A percentile compares a stretch with the other conserved stretches of the same genome.
Evolutionary conservation across 1,140 invertebrate species (phyloP).

Genomic region (Cotesia vestalis): DNA sequence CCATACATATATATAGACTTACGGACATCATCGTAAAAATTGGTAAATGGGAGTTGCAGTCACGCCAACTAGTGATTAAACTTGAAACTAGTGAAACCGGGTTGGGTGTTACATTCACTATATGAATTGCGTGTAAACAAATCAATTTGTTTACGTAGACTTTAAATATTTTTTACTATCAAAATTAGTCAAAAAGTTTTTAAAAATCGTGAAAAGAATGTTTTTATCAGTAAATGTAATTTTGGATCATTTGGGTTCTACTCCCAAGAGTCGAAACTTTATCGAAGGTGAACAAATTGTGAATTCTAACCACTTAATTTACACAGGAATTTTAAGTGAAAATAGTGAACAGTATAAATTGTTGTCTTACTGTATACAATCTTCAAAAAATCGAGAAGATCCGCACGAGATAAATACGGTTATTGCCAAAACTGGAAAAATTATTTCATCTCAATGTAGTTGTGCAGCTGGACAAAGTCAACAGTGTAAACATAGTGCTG

Average conservation of each 20-base stretch:
- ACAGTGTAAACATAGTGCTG: conserved; percentile 22
- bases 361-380: conserved; percentile 24
- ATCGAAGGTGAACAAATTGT: conserved; percentile 23
- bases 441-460: conserved; percentile 6
- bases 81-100: conserved; percentile 18
- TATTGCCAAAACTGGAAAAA: conserved; percentile 10
- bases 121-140: conserved; percentile 19
- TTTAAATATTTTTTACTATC: neutral
- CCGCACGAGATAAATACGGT: conserved; percentile 19
- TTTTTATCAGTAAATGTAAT: conserved; percentile 20
- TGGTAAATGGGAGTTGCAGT: conserved; percentile 23
- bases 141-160: conserved; percentile 11
- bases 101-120: conserved; percentile 12
- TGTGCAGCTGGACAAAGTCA: conserved; percentile 18
- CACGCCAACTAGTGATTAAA: conserved; percentile 19
- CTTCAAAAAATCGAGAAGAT: conserved; percentile 15
- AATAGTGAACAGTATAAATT: conserved; percentile 18
- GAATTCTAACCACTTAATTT: conserved; percentile 20
- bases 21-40: too few species aligned
- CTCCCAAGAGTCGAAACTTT: conserved; percentile 24
- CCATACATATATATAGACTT: too few species aligned
- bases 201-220: conserved; percentile 16
- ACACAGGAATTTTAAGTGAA: conserved; percentile 10
- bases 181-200: conserved; percentile 22
- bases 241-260: conserved; percentile 21